Evolutionary conservation across 2,888 invertebrate genomes (phyloP).

Genomic region (Lasioglossum villosulum): DNA sequence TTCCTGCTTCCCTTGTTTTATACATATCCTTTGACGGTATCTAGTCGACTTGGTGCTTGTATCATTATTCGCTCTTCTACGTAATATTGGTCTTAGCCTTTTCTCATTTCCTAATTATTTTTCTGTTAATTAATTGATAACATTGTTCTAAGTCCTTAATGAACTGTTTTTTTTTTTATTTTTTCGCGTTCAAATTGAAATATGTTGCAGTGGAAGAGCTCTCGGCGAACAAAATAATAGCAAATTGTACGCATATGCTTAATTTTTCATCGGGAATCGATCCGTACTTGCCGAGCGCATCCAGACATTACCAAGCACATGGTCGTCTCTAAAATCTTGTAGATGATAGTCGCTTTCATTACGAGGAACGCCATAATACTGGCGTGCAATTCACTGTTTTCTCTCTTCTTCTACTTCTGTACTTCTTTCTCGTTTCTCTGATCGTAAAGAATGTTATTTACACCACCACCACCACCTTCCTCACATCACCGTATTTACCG

Average conservation of each 20-base stretch:
- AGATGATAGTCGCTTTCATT: constrained; percentile 77
- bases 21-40: constrained; percentile 61
- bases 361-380: constrained; percentile 68
- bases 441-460: constrained; percentile 40
- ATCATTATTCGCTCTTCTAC: constrained; percentile 49
- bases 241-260: neutral
- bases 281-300: constrained; percentile 38
- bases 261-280: neutral
- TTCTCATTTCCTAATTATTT: neutral
- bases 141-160: neutral
- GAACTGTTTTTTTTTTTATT: neutral
- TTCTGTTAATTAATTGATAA: neutral
- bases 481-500: neutral
- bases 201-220: neutral
- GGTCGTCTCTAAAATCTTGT: constrained; percentile 72
- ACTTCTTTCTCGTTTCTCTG: constrained; percentile 39
- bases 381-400: constrained; percentile 56
- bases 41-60: constrained; percentile 74
- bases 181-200: neutral
- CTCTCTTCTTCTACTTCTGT: constrained; percentile 43
- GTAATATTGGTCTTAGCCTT: constrained; percentile 7
- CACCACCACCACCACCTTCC: neutral
- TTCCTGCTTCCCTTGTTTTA: constrained; percentile 78
- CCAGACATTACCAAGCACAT: constrained; percentile 73
- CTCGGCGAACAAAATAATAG: neutral